Evolutionary conservation across 2,888 invertebrate species (phyloP).

Genomic region (Augochlorella aurata): DNA sequence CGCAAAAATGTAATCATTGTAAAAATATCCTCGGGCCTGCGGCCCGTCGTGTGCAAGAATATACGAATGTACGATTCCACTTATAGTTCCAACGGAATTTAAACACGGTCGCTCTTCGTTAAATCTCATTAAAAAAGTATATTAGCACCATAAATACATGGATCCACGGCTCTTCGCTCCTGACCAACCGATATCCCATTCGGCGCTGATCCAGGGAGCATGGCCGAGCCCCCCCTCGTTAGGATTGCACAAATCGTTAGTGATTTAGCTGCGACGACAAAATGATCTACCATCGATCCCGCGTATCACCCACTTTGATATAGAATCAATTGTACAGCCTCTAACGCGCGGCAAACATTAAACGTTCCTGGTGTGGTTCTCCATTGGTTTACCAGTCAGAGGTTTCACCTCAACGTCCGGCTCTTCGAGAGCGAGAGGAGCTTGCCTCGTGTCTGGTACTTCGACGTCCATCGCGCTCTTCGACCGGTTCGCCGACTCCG

Average conservation of each 20-base stretch:
- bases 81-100: conserved; percentile 43
- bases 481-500: conserved; percentile 64
- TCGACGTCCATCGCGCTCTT: conserved; percentile 65
- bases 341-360: conserved; percentile 73
- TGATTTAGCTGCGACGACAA: conserved; percentile 23
- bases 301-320: conserved; percentile 64
- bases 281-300: conserved; percentile 67
- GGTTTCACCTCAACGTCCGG: conserved; percentile 72
- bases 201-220: neutral
- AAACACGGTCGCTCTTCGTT: conserved; percentile 39
- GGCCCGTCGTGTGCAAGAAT: conserved; percentile 44
- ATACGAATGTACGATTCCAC: conserved; percentile 38
- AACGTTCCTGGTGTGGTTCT: conserved; percentile 70
- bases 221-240: conserved; percentile 1
- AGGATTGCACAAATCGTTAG: conserved; percentile 50
- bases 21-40: conserved; percentile 52
- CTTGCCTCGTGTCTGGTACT: conserved; percentile 76
- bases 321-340: conserved; percentile 59
- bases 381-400: conserved; percentile 62
- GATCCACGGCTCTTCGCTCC: conserved; percentile 16
- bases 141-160: conserved; percentile 55
- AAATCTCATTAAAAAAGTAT: conserved; percentile 53
- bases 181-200: neutral
- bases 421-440: conserved; percentile 62
- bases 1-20: conserved; percentile 49